phyloP scores from a whole-genome alignment of 2,797 vertebrate genomes.

The Emydoidea blandingii region DNA sequence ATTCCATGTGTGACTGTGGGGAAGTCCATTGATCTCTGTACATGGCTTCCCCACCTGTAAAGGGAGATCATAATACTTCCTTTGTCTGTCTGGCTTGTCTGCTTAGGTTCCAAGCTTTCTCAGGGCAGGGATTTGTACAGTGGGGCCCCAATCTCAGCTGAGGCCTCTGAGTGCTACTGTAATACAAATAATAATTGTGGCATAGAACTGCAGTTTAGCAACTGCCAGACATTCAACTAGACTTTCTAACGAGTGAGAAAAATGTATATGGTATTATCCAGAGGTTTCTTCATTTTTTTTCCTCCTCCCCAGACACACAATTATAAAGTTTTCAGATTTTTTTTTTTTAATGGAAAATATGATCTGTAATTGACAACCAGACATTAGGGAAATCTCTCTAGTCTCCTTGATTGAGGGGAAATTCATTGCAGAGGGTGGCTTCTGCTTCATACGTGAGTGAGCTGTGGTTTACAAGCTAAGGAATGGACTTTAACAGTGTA shows the following conservation, averaged over 20 bases:
- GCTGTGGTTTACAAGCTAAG: not conserved
- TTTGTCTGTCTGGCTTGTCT: not conserved
- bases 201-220: not conserved
- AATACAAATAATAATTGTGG: not conserved
- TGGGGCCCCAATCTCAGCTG: constrained; percentile 30
- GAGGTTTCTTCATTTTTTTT: constrained; percentile 63
- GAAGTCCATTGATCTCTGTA: constrained; percentile 33
- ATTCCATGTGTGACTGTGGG: constrained; percentile 20
- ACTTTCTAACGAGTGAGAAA: constrained; percentile 12
- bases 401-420: not conserved
- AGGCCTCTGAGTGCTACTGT: constrained; percentile 12
- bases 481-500: fast-evolving
- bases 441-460: not conserved
- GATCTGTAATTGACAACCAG: fast-evolving
- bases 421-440: not conserved
- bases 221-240: constrained; percentile 6
- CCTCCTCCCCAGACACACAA: constrained; percentile 41
- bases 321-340: constrained; percentile 21
- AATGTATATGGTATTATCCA: constrained; percentile 37
- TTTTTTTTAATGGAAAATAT: not conserved
- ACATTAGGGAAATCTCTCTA: not conserved
- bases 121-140: constrained; percentile 37
- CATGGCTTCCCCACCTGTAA: constrained; percentile 20
- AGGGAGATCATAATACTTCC: constrained; percentile 3
- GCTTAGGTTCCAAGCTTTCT: constrained; percentile 28